A percentile compares a stretch with the other conserved stretches of the same genome.
Evolutionary conservation across 2,797 vertebrate genomes (phyloP).

Genomic region (Notolabrus celidotus): DNA sequence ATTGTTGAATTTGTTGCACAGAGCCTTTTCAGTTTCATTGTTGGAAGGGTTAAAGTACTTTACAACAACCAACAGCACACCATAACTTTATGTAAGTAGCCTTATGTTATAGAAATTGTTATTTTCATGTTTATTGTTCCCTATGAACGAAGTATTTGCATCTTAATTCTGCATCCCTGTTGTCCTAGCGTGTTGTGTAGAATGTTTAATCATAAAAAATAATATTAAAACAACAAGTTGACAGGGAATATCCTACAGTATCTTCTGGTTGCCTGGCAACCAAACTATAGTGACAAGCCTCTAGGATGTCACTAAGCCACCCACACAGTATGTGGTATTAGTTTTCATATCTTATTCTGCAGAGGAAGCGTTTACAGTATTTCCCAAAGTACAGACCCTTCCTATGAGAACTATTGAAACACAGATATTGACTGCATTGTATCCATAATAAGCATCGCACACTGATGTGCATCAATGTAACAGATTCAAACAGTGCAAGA

Average conservation of each 20-base stretch:
- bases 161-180: no score
- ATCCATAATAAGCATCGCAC: not conserved
- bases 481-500: conserved; percentile 1
- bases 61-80: no score
- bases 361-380: conserved; percentile 3
- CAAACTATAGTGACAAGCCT: conserved; percentile 16
- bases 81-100: no score
- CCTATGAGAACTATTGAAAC: conserved; percentile 9
- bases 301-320: conserved; percentile 7
- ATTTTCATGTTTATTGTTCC: no score
- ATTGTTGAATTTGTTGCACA: no score
- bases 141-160: no score
- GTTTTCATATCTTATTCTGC: conserved; percentile 15
- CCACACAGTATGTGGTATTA: conserved; percentile 5
- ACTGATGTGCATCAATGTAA: not conserved
- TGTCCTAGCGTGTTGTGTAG: not conserved
- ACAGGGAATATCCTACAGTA: not conserved
- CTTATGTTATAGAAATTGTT: no score
- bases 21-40: no score
- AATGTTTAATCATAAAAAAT: conserved; percentile 2
- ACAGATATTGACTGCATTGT: not conserved
- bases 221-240: conserved; percentile 8
- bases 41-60: no score
- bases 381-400: conserved; percentile 3
- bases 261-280: conserved; percentile 38